These are phyloP conservation scores for Raja brachyura DNA, from an alignment of 2,113 vertebrate genomes.

Conservation along the genomic window DNA sequence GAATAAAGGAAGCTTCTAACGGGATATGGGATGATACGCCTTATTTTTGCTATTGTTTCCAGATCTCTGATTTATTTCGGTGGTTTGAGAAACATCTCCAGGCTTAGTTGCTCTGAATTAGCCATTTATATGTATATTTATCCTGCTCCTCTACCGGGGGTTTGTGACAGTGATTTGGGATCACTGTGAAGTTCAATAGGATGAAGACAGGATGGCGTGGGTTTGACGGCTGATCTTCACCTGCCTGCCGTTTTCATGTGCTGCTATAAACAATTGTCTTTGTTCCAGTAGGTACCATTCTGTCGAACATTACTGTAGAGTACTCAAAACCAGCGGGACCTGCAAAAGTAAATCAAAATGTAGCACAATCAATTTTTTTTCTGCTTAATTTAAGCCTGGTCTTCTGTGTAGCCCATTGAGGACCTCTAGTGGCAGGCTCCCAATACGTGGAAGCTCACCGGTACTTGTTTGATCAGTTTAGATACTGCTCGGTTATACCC, in stretches of 20 bases:
- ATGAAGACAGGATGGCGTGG: not conserved
- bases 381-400: not conserved
- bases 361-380: not conserved
- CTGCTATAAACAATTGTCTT: not conserved
- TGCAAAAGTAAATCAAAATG: not conserved
- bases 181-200: not conserved
- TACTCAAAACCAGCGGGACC: not conserved
- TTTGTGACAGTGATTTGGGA: not conserved
- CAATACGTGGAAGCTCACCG: not conserved
- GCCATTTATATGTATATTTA: not conserved
- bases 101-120: not conserved
- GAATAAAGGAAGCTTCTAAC: not conserved
- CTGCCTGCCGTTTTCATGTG: not conserved
- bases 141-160: not conserved
- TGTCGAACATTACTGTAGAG: not conserved
- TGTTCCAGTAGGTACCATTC: not conserved
- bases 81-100: not conserved
- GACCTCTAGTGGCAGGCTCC: slow-evolving; percentile 24
- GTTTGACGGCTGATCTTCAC: not conserved
- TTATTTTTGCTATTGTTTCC: not conserved
- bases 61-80: not conserved
- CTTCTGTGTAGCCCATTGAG: not conserved
- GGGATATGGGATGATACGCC: not conserved
- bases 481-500: not conserved
- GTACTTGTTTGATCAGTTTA: not conserved